Evolutionary conservation across 2,888 invertebrate genomes (phyloP), one percentile per base, ranked within the genome.

Genomic region (Biston stratarius): DNA sequence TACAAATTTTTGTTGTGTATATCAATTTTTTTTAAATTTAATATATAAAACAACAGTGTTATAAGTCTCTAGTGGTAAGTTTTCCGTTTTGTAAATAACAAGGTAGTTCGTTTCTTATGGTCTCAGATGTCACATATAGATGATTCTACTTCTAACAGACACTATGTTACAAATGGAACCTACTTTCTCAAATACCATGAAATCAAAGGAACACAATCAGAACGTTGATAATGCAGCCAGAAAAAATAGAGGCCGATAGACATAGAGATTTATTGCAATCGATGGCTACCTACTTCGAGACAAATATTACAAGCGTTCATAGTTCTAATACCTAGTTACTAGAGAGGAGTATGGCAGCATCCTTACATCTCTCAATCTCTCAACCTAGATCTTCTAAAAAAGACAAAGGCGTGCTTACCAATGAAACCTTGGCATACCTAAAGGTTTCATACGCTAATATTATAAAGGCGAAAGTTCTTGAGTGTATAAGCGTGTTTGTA

Each of bases 181-280:
- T 12, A 42, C 55, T 61, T 61, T 63, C 55, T 42, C 59, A 45
- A 55, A 55, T 67, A 67, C 67, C 59, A 34, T 63, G 67, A 63
- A 67, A 67, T 67, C 67, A 36, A 62, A 51, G 57, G 61, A 61
- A 67, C 55, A 67, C 67, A 67, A 67, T 67, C 67, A 15, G 38
- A 38, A 38, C 51, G 59, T 53, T 53, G 42, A 51, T 12, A 36
- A 42, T 5, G 47, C 42, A 24, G 3, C 47, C n/a, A 62, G 34
- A 62, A 67, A 67, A 67, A 67, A 63, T 60, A 55, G 49, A 62
- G 60, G 63, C 55, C 59, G 53, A 55, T 49, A 59, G 52, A 49
- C 40, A 45, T 24, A 36, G 33, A 52, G 51, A 61, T 61, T 51
- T 66, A 66, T 66, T 45, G 61, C 61, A 49, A 44, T 14, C 48